A percentile compares a stretch with the other conserved stretches of the same genome.
phyloP scores from a whole-genome alignment of 2,113 vertebrate genomes.

The Genyomyrus donnyi region DNA sequence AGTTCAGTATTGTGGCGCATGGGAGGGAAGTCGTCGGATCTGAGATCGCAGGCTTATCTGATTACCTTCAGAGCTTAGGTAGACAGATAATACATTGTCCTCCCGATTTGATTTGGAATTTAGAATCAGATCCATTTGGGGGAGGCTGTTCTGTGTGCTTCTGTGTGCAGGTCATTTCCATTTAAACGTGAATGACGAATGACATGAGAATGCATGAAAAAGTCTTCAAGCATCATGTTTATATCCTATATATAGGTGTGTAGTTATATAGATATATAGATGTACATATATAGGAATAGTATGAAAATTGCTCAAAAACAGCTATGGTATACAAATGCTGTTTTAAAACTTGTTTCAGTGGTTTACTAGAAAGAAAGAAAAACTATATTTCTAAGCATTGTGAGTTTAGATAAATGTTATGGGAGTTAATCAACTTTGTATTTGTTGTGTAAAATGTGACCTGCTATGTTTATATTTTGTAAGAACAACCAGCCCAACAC shows the following conservation, averaged over 20 bases:
- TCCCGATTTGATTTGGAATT: slow-evolving; percentile 5
- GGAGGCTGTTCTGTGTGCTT: background rate
- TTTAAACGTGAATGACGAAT: background rate
- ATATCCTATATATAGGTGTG: background rate
- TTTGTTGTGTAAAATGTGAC: no score
- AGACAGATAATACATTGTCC: slow-evolving; percentile 50
- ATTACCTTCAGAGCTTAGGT: slow-evolving; percentile 47
- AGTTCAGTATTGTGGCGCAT: slow-evolving; percentile 29
- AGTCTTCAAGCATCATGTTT: background rate
- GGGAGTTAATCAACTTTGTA: no score
- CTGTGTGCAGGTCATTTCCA: background rate
- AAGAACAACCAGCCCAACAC: no score
- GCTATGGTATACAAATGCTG: background rate
- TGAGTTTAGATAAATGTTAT: no score
- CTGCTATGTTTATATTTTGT: no score
- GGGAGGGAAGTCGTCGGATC: slow-evolving; percentile 14
- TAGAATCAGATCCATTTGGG: background rate
- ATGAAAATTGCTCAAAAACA: background rate
- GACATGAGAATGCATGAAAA: background rate
- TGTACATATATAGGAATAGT: background rate
- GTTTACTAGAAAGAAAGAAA: no score
- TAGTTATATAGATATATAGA: background rate
- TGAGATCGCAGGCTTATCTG: slow-evolving; percentile 38
- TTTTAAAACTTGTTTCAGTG: background rate
- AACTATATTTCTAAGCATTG: no score